Evolutionary conservation across 1,140 invertebrate species (phyloP), one percentile per base, ranked within the genome.

Genomic region (Triops longicaudatus): DNA sequence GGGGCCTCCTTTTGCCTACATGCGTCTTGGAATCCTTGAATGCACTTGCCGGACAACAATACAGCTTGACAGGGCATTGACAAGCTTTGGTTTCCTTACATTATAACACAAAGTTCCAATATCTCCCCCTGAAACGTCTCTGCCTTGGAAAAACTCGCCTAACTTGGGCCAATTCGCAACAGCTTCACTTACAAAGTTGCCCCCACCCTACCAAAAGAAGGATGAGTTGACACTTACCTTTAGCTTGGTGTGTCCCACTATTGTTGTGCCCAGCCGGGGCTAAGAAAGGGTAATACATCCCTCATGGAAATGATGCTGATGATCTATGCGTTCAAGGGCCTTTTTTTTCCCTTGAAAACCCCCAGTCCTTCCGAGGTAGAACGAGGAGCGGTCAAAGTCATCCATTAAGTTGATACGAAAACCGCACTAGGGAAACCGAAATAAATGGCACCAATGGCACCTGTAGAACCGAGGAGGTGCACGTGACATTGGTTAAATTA

Each of bases 61-160:
- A 22, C 50, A 63, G 50, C 50, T 63, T 63, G 50, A 63, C 50
- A 63, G 50, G 50, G 50, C 50, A 63, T 63, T 63, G 50, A 63
- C 50, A 63, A 63, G 50, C 50, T 63, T 63, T 63, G 50, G 50
- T 63, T 63, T 63, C 50, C 50, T 63, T 63, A 63, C 50, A 63
- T 63, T 63, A 63, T 63, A 63, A 63, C 50, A 63, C 50, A 63
- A n/a, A 14, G 50, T 63, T 63, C 50, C 50, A 63, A 63, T 63
- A 12, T 63, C 50, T 63, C 17, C n/a, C 50, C 50, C 50, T n/a
- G 7, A 37, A 37, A 2, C 31, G 31, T 37, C 50, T 22, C 50
- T 22, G 5, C 50, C n/a, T 22, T n/a, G 17, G 17, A 17, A 63
- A 63, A 63, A 22, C 50, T 22, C 50, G 10, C 22, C n/a, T 17